These are phyloP conservation scores for Sebastes matsubarae DNA, from an alignment of 2,797 vertebrate species.

Conservation along the genomic window DNA sequence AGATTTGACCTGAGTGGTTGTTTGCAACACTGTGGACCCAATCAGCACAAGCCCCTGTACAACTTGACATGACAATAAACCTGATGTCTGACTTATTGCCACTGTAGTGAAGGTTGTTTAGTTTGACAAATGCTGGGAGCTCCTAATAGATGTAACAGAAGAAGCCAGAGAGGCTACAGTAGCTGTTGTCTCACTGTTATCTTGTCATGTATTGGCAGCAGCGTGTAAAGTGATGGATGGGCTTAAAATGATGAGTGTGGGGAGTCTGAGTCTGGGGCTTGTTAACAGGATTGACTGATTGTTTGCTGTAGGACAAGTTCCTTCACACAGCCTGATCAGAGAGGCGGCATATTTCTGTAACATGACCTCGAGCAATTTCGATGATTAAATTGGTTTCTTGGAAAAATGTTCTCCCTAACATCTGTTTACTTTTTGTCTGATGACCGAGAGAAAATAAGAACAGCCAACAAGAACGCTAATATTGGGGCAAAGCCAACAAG, in stretches of 20 bases:
- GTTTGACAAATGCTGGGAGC: constrained; percentile 37
- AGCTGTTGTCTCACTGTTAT: constrained; percentile 54
- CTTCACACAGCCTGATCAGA: constrained; percentile 49
- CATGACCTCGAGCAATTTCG: constrained; percentile 31
- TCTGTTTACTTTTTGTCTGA: constrained; percentile 50
- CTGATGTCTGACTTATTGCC: constrained; percentile 26
- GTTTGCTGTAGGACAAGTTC: constrained; percentile 53
- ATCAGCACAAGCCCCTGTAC: constrained; percentile 16
- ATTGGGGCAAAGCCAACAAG: not conserved
- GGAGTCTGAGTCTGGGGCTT: constrained; percentile 49
- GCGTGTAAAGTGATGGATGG: constrained; percentile 60
- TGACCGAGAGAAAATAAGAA: constrained; percentile 25
- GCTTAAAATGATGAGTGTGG: constrained; percentile 44
- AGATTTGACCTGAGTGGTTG: not conserved
- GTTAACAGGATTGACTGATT: constrained; percentile 63
- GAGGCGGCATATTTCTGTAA: constrained; percentile 28
- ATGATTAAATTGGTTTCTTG: constrained; percentile 47
- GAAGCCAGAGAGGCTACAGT: constrained; percentile 10
- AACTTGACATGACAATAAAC: constrained; percentile 34
- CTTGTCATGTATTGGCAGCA: constrained; percentile 59
- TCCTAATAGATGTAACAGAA: constrained; percentile 41
- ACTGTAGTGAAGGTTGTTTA: constrained; percentile 20
- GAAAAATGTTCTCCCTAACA: constrained; percentile 42
- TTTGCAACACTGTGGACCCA: constrained; percentile 14
- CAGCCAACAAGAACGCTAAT: constrained; percentile 19